A percentile compares a stretch with the other conserved stretches of the same genome.
Evolutionary conservation across 2,888 invertebrate species (phyloP).

Genomic region (Suillia variegata): DNA sequence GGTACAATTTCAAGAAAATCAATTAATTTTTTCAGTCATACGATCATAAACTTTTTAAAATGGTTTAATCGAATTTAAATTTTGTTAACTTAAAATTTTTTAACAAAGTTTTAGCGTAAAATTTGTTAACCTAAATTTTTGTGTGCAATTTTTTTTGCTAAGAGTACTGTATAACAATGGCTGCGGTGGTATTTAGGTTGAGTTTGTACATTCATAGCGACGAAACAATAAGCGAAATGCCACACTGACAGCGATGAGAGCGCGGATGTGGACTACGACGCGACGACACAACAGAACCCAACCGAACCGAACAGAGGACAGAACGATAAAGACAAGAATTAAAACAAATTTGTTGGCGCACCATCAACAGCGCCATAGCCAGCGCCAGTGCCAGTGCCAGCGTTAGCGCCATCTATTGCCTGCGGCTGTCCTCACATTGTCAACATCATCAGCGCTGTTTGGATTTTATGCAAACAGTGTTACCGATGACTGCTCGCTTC

Average conservation of each 20-base stretch:
- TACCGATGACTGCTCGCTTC: not conserved
- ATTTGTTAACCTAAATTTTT: too few relatives aligned
- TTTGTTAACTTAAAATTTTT: too few relatives aligned
- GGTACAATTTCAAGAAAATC: too few relatives aligned
- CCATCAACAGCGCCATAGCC: not conserved
- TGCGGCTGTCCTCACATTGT: slow-evolving; percentile 1
- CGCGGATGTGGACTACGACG: not conserved
- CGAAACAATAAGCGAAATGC: not conserved
- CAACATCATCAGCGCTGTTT: slow-evolving; percentile 15
- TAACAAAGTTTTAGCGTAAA: too few relatives aligned
- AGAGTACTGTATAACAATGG: too few relatives aligned
- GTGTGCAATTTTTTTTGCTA: too few relatives aligned
- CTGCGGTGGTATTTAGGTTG: too few relatives aligned
- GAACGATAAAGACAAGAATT: slow-evolving; percentile 14
- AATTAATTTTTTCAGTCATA: too few relatives aligned
- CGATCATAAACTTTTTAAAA: too few relatives aligned
- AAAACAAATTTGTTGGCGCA: slow-evolving; percentile 19
- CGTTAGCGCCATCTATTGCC: not conserved
- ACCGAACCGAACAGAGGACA: not conserved
- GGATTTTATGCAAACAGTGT: slow-evolving; percentile 10
- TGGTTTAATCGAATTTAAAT: too few relatives aligned
- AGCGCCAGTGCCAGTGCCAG: not conserved
- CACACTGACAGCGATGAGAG: too few relatives aligned
- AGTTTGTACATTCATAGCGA: too few relatives aligned
- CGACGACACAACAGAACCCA: not conserved